Base-by-base conservation (phyloP, 1,140 invertebrate genomes). In the Phymastichus coffea region DNA sequence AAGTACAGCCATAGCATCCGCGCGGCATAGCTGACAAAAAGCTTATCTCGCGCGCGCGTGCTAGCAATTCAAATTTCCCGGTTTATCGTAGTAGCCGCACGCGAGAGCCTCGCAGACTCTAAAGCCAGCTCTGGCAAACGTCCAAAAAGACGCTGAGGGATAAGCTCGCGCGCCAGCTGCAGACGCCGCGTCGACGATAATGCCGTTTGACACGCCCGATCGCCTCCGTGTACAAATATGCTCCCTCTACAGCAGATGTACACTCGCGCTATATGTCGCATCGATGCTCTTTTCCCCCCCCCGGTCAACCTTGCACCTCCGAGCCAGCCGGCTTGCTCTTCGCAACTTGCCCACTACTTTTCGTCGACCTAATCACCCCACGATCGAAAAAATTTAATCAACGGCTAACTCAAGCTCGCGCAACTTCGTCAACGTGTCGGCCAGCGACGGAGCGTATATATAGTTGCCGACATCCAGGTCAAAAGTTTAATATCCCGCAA, bases 51-150 rank as follows among this genome's bases (percentile, higher is more conserved):
- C 15, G 41, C 1, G 49, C 1, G n/a, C 8, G 20, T 22, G 35
- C 37, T 1, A 19, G 25, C 46, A 48, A 58, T 58, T 58, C 37
- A 52, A 51, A 58, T 58, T 58, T 44, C 38, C 38, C 47, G 40
- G 48, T 51, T 58, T 52, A 52, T 44, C 22, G 28, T 19, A n/a
- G n/a, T n/a, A n/a, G n/a, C n/a, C n/a, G 51, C 38, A 15, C 25
- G 10, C 35, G 51, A 7, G 22, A 12, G 37, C 9, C 17, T 23
- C n/a, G 15, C 15, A 44, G 9, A 9, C 17, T 9, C 26, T 8
- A 41, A 41, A 41, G 46, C 9, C n/a, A n/a, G n/a, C n/a, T n/a
- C 14, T 57, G 56, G 56, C 56, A 3, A 9, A 2, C 17, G 25
- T 17, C 56, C 56, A 57, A 41, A 43, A 43, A 44, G 28, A 33